Percentiles rank a stretch among this genome's conserved stretches.
Evolutionary conservation across 2,113 vertebrate species (phyloP).

Genomic region (Leuciscus idus): DNA sequence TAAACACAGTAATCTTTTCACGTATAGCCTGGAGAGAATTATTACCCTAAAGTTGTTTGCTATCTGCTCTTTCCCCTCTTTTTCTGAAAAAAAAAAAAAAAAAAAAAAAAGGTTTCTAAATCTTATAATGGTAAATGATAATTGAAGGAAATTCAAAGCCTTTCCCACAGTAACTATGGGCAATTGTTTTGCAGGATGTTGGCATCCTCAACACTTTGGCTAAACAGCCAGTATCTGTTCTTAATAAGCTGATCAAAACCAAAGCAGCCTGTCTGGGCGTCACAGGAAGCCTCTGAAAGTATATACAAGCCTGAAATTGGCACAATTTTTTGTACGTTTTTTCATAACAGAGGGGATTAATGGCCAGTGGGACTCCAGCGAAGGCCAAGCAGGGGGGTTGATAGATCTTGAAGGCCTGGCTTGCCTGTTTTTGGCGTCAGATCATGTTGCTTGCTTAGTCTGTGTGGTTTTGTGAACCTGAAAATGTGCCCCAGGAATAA

Average conservation of each 20-base stretch:
- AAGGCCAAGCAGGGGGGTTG: conserved; percentile 50
- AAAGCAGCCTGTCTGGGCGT: conserved; percentile 41
- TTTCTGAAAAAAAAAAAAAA: conserved; percentile 13
- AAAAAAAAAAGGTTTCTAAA: conserved; percentile 30
- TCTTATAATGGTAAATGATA: conserved; percentile 30
- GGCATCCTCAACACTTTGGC: conserved; percentile 34
- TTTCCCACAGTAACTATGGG: conserved; percentile 19
- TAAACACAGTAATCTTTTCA: conserved; percentile 25
- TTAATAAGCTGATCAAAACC: conserved; percentile 51
- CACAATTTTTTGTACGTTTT: conserved; percentile 3
- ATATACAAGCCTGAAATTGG: conserved; percentile 14
- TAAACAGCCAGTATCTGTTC: conserved; percentile 31
- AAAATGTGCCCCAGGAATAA: conserved; percentile 26
- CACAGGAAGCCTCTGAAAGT: conserved; percentile 51
- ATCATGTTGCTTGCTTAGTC: conserved; percentile 37
- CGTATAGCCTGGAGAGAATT: background rate
- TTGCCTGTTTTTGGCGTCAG: background rate
- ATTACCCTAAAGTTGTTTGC: conserved; percentile 11
- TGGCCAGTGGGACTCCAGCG: conserved; percentile 49
- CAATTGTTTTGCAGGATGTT: conserved; percentile 30
- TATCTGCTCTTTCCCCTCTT: background rate
- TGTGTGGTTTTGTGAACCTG: conserved; percentile 19
- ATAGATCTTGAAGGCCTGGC: conserved; percentile 56
- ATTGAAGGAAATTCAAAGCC: conserved; percentile 34
- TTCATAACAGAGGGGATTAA: conserved; percentile 64